phyloP scores from a whole-genome alignment of 2,888 invertebrate genomes.

The Lasioglossum marginatum region DNA sequence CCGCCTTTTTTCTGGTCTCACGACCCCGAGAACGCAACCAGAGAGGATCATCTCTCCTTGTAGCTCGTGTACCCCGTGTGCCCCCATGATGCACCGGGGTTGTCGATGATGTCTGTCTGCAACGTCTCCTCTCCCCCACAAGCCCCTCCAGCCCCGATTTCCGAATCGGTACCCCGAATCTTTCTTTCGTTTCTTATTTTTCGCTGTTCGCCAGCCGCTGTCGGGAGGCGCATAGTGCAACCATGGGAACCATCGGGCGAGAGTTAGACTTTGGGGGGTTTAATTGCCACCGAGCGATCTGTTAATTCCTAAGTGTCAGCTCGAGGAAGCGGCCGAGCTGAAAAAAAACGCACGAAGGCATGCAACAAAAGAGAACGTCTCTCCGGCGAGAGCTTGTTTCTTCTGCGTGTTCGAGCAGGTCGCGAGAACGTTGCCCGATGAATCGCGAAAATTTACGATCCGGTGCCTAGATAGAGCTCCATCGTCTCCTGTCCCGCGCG shows the following conservation, averaged over 20 bases:
- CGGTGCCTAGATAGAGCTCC: slow-evolving; percentile 4
- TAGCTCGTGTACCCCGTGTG: slow-evolving; percentile 34
- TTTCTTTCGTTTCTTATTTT: slow-evolving; percentile 46
- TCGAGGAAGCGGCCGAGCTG: slow-evolving; percentile 71
- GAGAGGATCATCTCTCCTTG: slow-evolving; percentile 24
- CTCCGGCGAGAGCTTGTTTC: background rate
- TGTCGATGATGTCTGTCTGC: slow-evolving; percentile 61
- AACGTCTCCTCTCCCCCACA: slow-evolving; percentile 10
- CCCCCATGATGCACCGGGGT: slow-evolving; percentile 59
- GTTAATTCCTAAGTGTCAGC: slow-evolving; percentile 82
- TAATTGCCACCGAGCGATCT: slow-evolving; percentile 81
- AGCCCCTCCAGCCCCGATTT: background rate
- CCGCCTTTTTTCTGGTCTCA: slow-evolving; percentile 69
- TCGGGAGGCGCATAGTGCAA: slow-evolving; percentile 52
- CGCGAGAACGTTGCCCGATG: slow-evolving; percentile 25
- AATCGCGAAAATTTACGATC: slow-evolving; percentile 30
- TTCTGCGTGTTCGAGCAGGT: background rate
- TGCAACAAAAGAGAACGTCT: slow-evolving; percentile 34
- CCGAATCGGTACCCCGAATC: slow-evolving; percentile 27
- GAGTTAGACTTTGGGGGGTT: slow-evolving; percentile 73
- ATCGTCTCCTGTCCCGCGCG: slow-evolving; percentile 28
- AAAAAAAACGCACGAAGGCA: slow-evolving; percentile 55
- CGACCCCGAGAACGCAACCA: slow-evolving; percentile 67
- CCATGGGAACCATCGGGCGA: slow-evolving; percentile 73
- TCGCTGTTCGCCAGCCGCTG: slow-evolving; percentile 38